Evolutionary conservation across 2,888 invertebrate species (phyloP).

Genomic region (Salpingus planirostris): DNA sequence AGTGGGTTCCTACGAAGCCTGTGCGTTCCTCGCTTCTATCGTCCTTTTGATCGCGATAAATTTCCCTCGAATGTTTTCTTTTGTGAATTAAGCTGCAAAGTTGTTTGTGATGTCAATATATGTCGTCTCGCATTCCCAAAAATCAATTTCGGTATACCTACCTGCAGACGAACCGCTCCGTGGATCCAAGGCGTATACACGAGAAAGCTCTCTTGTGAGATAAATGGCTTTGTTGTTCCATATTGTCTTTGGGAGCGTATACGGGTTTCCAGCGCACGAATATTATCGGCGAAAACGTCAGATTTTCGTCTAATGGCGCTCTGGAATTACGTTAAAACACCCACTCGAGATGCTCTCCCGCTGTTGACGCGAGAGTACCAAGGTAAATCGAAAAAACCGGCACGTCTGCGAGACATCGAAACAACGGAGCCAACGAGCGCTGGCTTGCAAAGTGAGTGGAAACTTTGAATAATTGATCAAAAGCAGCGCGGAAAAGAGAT

Average conservation of each 20-base stretch:
- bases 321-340: conserved; percentile 16
- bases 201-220: conserved; percentile 31
- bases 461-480: conserved; percentile 38
- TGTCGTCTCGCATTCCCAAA: conserved; percentile 6
- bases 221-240: conserved; percentile 31
- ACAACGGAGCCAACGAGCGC: conserved; percentile 31
- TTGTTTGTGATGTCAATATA: conserved; percentile 8
- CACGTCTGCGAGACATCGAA: not conserved
- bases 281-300: conserved; percentile 20
- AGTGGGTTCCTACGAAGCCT: too few relatives aligned
- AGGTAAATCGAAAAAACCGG: too few relatives aligned
- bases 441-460: conserved; percentile 34
- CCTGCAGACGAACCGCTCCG: conserved; percentile 2
- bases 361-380: conserved; percentile 1
- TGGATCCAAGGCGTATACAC: conserved; percentile 20
- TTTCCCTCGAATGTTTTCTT: too few relatives aligned
- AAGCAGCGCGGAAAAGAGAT: conserved; percentile 26
- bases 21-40: not conserved
- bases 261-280: conserved; percentile 22
- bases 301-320: conserved; percentile 15
- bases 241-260: conserved; percentile 27
- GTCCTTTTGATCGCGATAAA: too few relatives aligned
- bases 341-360: conserved; percentile 8
- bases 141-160: conserved; percentile 11
- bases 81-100: conserved; percentile 6